phyloP scores from a whole-genome alignment of 2,113 vertebrate species.

The Zosterops hypoxanthus region DNA sequence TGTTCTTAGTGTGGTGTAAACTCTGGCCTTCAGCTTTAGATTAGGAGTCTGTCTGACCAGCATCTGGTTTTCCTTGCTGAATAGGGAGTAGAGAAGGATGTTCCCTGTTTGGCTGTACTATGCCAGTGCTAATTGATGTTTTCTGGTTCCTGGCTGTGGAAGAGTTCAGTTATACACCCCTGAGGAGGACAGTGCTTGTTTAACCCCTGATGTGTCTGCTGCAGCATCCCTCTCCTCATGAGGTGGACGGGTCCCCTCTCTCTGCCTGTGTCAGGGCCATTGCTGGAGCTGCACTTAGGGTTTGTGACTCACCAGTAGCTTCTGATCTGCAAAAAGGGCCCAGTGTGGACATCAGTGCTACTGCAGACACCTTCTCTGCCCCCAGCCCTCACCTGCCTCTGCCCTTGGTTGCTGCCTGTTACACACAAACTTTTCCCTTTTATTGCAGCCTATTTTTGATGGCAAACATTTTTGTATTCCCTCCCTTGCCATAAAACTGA shows the following conservation, averaged over 20 bases:
- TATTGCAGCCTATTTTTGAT: accelerated
- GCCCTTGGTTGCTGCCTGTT: no score
- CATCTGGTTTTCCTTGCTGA: not conserved
- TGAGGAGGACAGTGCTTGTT: not conserved
- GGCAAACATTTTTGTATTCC: not conserved
- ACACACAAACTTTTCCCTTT: no score
- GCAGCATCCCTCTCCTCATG: accelerated
- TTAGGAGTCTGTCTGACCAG: not conserved
- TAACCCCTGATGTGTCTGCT: not conserved
- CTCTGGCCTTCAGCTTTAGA: not conserved
- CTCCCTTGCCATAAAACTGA: not conserved
- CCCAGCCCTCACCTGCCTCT: no score
- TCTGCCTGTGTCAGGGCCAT: no score
- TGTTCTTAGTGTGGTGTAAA: not conserved
- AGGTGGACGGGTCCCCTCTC: not conserved
- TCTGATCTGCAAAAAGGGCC: no score
- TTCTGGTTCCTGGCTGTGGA: not conserved
- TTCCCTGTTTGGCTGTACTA: not conserved
- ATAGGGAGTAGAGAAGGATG: not conserved
- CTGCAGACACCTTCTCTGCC: no score
- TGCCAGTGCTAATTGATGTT: not conserved
- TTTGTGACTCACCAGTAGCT: no score
- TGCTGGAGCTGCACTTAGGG: no score
- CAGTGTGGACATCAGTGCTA: no score
- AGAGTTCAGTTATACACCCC: not conserved